Base-by-base conservation (phyloP, 2,113 vertebrate genomes). In the Polyodon spathula region DNA sequence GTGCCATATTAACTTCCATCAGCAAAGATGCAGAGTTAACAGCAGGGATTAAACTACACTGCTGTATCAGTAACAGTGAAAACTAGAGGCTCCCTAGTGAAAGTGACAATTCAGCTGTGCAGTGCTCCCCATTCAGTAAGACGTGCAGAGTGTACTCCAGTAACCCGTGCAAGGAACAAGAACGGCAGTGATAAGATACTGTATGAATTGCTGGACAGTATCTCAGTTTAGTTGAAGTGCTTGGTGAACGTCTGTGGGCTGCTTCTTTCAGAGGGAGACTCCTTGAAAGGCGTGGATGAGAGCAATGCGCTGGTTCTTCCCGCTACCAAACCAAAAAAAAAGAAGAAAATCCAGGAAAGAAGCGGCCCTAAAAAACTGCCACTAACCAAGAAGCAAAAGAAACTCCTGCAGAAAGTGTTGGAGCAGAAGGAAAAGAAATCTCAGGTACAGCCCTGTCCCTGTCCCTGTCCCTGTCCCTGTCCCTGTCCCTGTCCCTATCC, bases 351-450 rank as follows among this genome's bases (percentile, higher is more conserved):
- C 0, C 3, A 8, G 0, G 65, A 6, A 15, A 72, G 59, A 37
- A 68, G 37, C 51, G 51, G 0, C 8, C 75, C 72, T 2, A 81
- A 66, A 41, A 97, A 86, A 69, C 91, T 79, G 59, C 90, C 88
- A 0, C 80, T 99, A 40, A 95, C 88, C 55, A 93, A 89, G 77
- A 98, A 90, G 43, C 90, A 92, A 72, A 93, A 73, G 73, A 97
- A 91, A 61, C 76, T 76, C 44, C 75, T 99, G 60, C 83, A 95
- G 80, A 98, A 89, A 50, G 68, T 99, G 60, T 41, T 99, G 63
- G 93, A 97, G 56, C 88, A 88, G 58, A 99, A 99, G 63, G 84
- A 92, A 5, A 98, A 97, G 73, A 98, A 97, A 68, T 78, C 75
- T 5, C 81, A 95, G 82, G 95, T 99, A 58, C 0, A 1, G 4